These are phyloP conservation scores for Centruroides sculpturatus DNA, from an alignment of 1,140 invertebrate species.

Conservation along the genomic window DNA sequence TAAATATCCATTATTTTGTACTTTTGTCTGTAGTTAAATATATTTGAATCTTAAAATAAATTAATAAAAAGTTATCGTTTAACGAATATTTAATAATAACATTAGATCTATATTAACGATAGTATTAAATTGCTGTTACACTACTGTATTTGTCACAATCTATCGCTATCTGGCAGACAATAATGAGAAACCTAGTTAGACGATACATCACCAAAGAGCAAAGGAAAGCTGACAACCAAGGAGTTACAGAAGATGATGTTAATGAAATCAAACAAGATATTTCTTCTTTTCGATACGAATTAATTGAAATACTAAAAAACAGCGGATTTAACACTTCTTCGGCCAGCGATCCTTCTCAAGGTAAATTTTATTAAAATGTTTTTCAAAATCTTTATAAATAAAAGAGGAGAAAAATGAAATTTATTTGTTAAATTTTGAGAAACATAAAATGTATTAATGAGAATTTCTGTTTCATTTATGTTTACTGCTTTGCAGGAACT, in stretches of 20 bases:
- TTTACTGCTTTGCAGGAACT: not conserved
- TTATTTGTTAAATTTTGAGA: too few relatives aligned
- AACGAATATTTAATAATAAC: too few relatives aligned
- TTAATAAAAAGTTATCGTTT: too few relatives aligned
- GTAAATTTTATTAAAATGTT: not conserved
- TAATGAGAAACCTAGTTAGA: slow-evolving; percentile 88
- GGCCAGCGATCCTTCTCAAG: slow-evolving; percentile 7
- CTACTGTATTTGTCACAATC: not conserved
- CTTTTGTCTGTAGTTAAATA: too few relatives aligned
- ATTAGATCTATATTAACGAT: too few relatives aligned
- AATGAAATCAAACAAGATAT: slow-evolving; percentile 99
- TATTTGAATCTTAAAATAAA: too few relatives aligned
- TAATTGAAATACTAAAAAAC: slow-evolving; percentile 76
- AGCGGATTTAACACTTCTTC: slow-evolving; percentile 50
- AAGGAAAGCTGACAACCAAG: slow-evolving; percentile 79
- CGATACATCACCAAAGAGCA: slow-evolving; percentile 92
- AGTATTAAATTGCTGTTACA: not conserved
- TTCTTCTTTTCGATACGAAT: slow-evolving; percentile 81
- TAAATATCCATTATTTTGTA: too few relatives aligned
- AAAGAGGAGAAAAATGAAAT: too few relatives aligned
- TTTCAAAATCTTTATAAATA: too few relatives aligned
- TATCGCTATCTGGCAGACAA: slow-evolving; percentile 40
- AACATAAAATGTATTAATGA: not conserved
- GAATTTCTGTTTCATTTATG: not conserved
- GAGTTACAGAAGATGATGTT: slow-evolving; percentile 94